A percentile compares a stretch with the other conserved stretches of the same genome.
phyloP scores from a whole-genome alignment of 2,113 vertebrate species.

The Siniperca chuatsi region DNA sequence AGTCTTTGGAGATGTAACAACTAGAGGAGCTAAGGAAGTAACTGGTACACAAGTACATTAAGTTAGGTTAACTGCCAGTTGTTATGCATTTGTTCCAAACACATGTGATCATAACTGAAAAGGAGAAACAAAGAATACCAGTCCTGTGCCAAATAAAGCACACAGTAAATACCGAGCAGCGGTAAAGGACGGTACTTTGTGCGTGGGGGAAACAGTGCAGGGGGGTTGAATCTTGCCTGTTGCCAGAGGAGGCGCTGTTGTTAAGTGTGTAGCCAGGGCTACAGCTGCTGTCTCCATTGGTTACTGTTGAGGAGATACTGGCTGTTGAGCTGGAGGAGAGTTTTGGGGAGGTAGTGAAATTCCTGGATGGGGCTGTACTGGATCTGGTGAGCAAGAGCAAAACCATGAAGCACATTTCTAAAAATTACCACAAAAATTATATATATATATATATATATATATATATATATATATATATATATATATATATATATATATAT shows the following conservation, averaged over 20 bases:
- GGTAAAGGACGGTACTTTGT: not conserved
- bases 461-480: too few species aligned
- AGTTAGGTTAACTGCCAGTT: not conserved
- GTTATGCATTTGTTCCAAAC: not conserved
- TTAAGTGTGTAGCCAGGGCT: constrained; percentile 90
- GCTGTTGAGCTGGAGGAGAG: constrained; percentile 91
- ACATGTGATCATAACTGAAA: not conserved
- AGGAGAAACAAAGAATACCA: not conserved
- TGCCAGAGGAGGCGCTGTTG: constrained; percentile 90
- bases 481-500: too few species aligned
- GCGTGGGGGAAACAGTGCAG: not conserved
- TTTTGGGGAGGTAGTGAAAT: constrained; percentile 96
- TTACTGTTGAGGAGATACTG: constrained; percentile 90
- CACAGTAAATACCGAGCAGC: not conserved
- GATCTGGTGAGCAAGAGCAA: constrained; percentile 85
- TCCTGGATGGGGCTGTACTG: constrained; percentile 92
- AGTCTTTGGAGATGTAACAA: not conserved
- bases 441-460: too few species aligned
- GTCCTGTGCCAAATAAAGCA: not conserved
- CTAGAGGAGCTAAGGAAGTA: not conserved
- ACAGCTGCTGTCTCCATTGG: constrained; percentile 93
- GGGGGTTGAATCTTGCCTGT: constrained; percentile 70
- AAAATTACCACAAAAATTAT: not conserved
- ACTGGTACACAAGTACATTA: not conserved
- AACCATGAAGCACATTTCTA: not conserved